A percentile compares a stretch with the other conserved stretches of the same genome.
Conservation (phyloP, 2,113 vertebrate species). For the Struthidea cinerea region DNA sequence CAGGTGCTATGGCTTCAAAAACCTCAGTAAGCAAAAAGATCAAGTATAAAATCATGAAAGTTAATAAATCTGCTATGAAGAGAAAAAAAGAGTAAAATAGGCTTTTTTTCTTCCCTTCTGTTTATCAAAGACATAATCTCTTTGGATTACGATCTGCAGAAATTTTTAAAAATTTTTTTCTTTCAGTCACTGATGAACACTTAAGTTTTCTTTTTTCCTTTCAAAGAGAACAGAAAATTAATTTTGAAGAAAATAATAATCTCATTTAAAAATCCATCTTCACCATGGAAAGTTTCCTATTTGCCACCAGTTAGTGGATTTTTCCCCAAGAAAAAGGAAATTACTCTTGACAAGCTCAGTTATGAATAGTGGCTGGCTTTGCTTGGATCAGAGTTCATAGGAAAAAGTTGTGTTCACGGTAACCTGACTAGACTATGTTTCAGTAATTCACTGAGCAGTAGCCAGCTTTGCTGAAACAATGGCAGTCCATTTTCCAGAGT, state of each 20-base stretch:
- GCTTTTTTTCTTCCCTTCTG: background rate
- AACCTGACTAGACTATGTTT: background rate
- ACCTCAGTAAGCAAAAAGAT: background rate
- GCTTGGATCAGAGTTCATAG: slow-evolving; percentile 11
- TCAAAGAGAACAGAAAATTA: background rate
- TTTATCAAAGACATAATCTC: background rate
- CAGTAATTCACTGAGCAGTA: background rate
- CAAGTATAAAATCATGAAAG: background rate
- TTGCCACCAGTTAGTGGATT: slow-evolving; percentile 17
- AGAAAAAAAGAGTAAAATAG: background rate
- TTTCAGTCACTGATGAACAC: background rate
- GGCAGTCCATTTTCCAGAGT: background rate
- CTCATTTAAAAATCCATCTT: slow-evolving; percentile 5
- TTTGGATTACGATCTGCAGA: background rate
- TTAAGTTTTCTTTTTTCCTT: background rate
- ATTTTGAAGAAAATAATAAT: background rate
- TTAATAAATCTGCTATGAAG: background rate
- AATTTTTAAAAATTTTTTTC: background rate
- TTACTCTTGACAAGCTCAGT: slow-evolving; percentile 29
- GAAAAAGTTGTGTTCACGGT: slow-evolving; percentile 29
- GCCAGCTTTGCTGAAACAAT: background rate
- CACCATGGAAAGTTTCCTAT: slow-evolving; percentile 7
- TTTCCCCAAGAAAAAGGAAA: slow-evolving; percentile 52
- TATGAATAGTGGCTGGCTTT: slow-evolving; percentile 27
- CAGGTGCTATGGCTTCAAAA: background rate